Base-by-base conservation (phyloP, 2,888 invertebrate species). In the Zootermopsis nevadensis region DNA sequence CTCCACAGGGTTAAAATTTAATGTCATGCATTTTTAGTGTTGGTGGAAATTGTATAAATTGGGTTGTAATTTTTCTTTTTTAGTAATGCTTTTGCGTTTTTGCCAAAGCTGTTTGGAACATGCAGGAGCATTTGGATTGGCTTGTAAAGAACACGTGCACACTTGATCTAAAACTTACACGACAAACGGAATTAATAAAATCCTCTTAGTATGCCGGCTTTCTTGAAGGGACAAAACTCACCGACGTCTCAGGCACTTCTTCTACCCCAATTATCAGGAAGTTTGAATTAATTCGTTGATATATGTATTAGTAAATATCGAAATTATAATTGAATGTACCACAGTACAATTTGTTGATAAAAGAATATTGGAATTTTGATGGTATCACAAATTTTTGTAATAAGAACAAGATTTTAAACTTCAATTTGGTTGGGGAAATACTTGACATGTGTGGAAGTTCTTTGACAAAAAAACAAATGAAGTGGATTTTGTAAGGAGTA, bases 311-410 rank as follows among this genome's bases (percentile, higher is more conserved):
- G 60, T 60, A 60, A 60, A 60, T 60, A 60, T n/a, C n/a, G n/a
- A 60, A 60, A 60, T 60, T 60, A 60, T n/a, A n/a, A 60, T 27
- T 60, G n/a, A 60, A 60, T 60, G 60, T 60, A 60, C 6, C n/a
- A n/a, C n/a, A 60, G 27, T 60, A n/a, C 27, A 60, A n/a, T 60
- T 60, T 60, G 12, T 60, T 60, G 60, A n/a, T 60, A 60, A 60
- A n/a, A n/a, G n/a, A 60, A n/a, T n/a, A 60, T 12, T 10, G 60
- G 60, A 10, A 60, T 27, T 60, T n/a, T 27, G 10, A n/a, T n/a
- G 60, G 15, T 55, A 22, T 60, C 1, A 60, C n/a, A 60, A 2
- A 4, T 12, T 60, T 27, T 8, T 60, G 60, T n/a, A n/a, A 60
- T 60, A 60, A 60, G 6, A 60, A 60, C 27, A 6, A 7, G 4